Base-by-base conservation (phyloP, 2,113 vertebrate genomes). In the Podarcis muralis region DNA sequence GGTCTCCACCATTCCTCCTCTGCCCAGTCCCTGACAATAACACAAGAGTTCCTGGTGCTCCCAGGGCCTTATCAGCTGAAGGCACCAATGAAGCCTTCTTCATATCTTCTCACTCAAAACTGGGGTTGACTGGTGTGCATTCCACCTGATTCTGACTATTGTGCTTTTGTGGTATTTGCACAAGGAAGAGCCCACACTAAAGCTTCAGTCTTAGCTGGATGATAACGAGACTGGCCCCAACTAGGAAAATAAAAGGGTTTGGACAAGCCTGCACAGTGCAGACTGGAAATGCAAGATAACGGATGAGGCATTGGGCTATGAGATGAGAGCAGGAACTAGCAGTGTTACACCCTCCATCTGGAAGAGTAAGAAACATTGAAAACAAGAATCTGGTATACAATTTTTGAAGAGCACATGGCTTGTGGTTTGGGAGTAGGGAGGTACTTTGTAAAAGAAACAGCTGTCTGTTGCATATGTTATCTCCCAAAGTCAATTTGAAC, bases 231-330 rank as follows among this genome's bases (percentile, higher is more conserved):
- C 9, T 48, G 30, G 22, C 8, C 30, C 15, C 20, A 40, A 2
- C 25, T 68, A 85, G 12, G 22, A 68, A 20, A 16, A 25, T 37
- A 53, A 62, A 16, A 15, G 69, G 5, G 23, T 1, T 16, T 77
- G 32, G 32, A 6, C n/a, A 68, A 20, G 37, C n/a, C 0, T 6
- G 62, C 0, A 0, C 48, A 59, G 16, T n/a, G 86, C n/a, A 89
- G 91, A 88, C 71, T 90, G 74, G 25, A 40, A 90, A 57, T 20
- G 18, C 16, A n/a, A 86, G 76, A 78, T 75, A 85, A 22, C 20
- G 88, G 88, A 15, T 84, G 57, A 5, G 16, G 32, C 85, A 48
- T 15, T 71, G 68, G 59, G 88, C 68, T 30, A 75, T 57, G 12
- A 91, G 90, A 91, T 94, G 81, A 72, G 23, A 40, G 22, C 78